phyloP scores from a whole-genome alignment of 1,140 invertebrate genomes.

The Panulirus ornatus region DNA sequence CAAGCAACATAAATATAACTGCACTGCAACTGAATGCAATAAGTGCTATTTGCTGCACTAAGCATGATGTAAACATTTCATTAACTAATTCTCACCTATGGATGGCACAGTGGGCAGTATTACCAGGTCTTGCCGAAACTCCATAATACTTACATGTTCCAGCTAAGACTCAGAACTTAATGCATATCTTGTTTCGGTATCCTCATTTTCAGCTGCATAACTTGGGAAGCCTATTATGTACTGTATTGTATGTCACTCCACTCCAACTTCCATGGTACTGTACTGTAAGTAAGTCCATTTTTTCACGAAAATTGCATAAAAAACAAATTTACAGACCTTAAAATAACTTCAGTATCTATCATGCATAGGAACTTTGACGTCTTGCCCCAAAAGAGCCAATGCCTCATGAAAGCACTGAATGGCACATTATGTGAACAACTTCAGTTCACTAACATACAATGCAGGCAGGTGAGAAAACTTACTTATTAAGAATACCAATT shows the following conservation, averaged over 20 bases:
- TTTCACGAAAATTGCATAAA: conserved; percentile 40
- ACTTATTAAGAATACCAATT: conserved; percentile 2
- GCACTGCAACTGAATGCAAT: neutral
- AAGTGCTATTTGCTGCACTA: neutral
- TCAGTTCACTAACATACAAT: conserved; percentile 23
- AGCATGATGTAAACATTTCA: conserved; percentile 21
- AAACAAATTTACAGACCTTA: conserved; percentile 44
- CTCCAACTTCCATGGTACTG: conserved; percentile 34
- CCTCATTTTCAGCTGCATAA: conserved; percentile 48
- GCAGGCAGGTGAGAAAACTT: conserved; percentile 20
- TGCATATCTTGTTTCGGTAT: conserved; percentile 46
- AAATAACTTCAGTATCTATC: conserved; percentile 43
- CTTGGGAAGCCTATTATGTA: conserved; percentile 42
- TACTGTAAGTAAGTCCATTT: conserved; percentile 34
- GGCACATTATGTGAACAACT: conserved; percentile 36
- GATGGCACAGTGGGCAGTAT: conserved; percentile 42
- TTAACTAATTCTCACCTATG: conserved; percentile 26
- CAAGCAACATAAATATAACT: neutral
- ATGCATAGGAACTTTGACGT: conserved; percentile 57
- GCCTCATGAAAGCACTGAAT: conserved; percentile 43
- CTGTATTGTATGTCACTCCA: conserved; percentile 40
- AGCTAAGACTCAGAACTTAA: conserved; percentile 44
- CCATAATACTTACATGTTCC: conserved; percentile 33
- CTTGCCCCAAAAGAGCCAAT: conserved; percentile 47
- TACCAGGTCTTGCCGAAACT: conserved; percentile 34